These are phyloP conservation scores for Clivina fossor DNA, from an alignment of 2,888 invertebrate species.

Conservation along the genomic window DNA sequence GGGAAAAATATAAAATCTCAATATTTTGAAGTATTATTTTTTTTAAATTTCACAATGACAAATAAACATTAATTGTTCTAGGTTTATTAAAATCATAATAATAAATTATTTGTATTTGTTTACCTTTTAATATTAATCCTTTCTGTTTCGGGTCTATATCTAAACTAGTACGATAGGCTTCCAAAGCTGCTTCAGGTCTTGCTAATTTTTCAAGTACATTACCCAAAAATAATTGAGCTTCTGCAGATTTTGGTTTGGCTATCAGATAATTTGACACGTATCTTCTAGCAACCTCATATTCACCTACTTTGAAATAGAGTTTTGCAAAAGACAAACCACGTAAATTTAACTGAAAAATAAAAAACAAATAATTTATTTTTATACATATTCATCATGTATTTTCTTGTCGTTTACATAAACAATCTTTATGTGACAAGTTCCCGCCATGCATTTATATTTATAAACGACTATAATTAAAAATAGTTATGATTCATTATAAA, in stretches of 20 bases:
- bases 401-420: neutral
- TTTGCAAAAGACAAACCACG: conserved; percentile 82
- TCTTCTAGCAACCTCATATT: conserved; percentile 76
- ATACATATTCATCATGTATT: neutral
- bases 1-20: no score
- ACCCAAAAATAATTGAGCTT: conserved; percentile 80
- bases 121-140: conserved; percentile 76
- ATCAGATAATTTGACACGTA: conserved; percentile 78
- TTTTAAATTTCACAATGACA: conserved; percentile 5
- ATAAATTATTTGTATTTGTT: no score
- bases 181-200: conserved; percentile 76
- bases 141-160: conserved; percentile 78
- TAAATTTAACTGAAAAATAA: conserved; percentile 64
- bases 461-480: no score
- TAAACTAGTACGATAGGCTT: conserved; percentile 75
- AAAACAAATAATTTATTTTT: neutral
- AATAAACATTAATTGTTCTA: no score
- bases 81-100: no score
- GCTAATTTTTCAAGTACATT: conserved; percentile 75
- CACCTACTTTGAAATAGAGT: conserved; percentile 80
- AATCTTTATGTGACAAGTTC: conserved; percentile 12
- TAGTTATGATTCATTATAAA: no score
- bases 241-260: conserved; percentile 73
- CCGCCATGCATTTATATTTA: conserved; percentile 27
- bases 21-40: no score